phyloP scores from a whole-genome alignment of 2,797 vertebrate species.

The Heterohyrax brucei region DNA sequence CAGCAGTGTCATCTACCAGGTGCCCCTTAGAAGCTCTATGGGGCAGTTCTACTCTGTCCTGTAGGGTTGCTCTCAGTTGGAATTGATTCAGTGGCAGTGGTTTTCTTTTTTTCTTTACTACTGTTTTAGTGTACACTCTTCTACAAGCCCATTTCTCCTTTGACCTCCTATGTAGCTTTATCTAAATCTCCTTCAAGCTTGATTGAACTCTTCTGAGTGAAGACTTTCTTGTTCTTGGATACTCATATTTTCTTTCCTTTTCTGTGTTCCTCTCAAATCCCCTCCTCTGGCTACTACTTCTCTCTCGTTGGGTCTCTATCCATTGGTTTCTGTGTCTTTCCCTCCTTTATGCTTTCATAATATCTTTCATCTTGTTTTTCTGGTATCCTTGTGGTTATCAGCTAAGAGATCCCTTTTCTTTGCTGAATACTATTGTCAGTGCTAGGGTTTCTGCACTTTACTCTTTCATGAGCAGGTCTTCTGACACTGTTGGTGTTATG shows the following conservation, averaged over 20 bases:
- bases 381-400: not conserved
- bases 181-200: not conserved
- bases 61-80: too few relatives aligned
- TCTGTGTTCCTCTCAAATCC: not conserved
- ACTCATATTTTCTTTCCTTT: not conserved
- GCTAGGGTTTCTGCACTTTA: not conserved
- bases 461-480: not conserved
- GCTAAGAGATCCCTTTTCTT: not conserved
- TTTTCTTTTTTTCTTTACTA: too few relatives aligned
- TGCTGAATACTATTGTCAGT: slow-evolving; percentile 2
- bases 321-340: not conserved
- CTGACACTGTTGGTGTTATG: not conserved
- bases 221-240: not conserved
- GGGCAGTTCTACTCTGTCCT: too few relatives aligned
- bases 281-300: not conserved
- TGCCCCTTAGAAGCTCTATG: too few relatives aligned
- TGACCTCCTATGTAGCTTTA: not conserved
- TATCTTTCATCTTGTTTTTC: not conserved
- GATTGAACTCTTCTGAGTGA: not conserved
- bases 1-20: too few relatives aligned
- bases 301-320: not conserved
- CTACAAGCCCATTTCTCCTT: not conserved
- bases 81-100: too few relatives aligned
- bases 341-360: not conserved
- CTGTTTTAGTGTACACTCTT: not conserved